Evolutionary conservation across 2,113 vertebrate genomes (phyloP).

Genomic region (Chitala chitala): DNA sequence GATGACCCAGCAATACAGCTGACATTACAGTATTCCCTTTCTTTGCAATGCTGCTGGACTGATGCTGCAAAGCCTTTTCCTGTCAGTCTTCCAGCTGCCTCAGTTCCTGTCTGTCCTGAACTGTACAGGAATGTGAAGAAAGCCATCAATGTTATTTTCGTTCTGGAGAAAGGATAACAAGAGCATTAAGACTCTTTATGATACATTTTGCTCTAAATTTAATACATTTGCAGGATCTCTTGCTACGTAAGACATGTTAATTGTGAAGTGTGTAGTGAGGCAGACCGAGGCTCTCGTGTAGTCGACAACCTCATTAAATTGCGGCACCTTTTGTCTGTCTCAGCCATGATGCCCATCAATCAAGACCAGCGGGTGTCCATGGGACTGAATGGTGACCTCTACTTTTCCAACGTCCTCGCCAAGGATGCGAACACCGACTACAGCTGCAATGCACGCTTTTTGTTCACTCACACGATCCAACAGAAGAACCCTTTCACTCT

Average conservation of each 20-base stretch:
- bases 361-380: conserved; percentile 90
- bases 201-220: background rate
- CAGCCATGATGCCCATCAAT: conserved; percentile 75
- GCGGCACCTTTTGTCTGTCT: background rate
- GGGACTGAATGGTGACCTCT: conserved; percentile 90
- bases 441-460: conserved; percentile 94
- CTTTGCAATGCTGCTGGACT: background rate
- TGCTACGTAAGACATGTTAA: no score
- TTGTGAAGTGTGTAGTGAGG: background rate
- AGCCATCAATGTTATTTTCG: background rate
- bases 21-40: background rate
- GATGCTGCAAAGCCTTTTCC: background rate
- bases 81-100: no score
- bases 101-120: no score
- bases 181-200: no score
- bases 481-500: conserved; percentile 94
- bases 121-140: no score
- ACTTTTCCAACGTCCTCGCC: conserved; percentile 88
- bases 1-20: background rate
- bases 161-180: no score
- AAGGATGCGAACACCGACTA: conserved; percentile 84
- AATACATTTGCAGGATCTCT: background rate
- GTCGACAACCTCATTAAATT: background rate
- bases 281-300: background rate
- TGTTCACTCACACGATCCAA: conserved; percentile 95